Evolutionary conservation across 2,888 invertebrate genomes (phyloP).

Genomic region (Schrankia costaestrigalis): DNA sequence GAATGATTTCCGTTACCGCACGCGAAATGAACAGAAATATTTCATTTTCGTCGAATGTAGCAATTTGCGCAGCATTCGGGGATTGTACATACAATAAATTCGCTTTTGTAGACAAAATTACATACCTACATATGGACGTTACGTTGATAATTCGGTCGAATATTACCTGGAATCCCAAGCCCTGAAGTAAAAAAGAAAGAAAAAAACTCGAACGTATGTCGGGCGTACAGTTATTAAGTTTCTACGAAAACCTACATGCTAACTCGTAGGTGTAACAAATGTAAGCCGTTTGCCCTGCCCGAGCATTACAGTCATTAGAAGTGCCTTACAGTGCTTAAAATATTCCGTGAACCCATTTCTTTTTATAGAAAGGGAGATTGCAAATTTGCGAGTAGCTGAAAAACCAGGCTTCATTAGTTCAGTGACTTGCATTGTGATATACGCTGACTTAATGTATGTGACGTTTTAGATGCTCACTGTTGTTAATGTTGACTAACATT

Average conservation of each 20-base stretch:
- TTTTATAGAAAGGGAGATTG: conserved; percentile 33
- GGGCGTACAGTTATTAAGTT: conserved; percentile 7
- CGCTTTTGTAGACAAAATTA: conserved; percentile 10
- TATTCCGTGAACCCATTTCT: conserved; percentile 42
- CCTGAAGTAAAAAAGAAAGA: too few relatives aligned
- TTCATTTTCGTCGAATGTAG: conserved; percentile 10
- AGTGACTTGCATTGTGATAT: conserved; percentile 63
- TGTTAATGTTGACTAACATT: conserved; percentile 2
- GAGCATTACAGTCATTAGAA: conserved; percentile 37
- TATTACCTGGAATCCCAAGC: neutral
- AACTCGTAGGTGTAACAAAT: too few relatives aligned
- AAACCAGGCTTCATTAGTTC: conserved; percentile 63
- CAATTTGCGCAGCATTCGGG: conserved; percentile 6
- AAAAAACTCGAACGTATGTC: conserved; percentile 1
- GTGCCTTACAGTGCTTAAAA: conserved; percentile 25
- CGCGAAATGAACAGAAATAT: conserved; percentile 14
- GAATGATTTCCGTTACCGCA: conserved; percentile 13
- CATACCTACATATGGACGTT: neutral
- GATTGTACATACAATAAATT: conserved; percentile 15
- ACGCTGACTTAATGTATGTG: conserved; percentile 47
- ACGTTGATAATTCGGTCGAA: neutral
- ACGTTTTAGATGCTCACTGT: conserved; percentile 9
- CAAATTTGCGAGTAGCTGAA: conserved; percentile 46
- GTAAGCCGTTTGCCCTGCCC: too few relatives aligned
- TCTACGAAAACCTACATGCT: conserved; percentile 16